Base-by-base conservation (phyloP, 1,140 invertebrate species). In the Dendroctonus valens region DNA sequence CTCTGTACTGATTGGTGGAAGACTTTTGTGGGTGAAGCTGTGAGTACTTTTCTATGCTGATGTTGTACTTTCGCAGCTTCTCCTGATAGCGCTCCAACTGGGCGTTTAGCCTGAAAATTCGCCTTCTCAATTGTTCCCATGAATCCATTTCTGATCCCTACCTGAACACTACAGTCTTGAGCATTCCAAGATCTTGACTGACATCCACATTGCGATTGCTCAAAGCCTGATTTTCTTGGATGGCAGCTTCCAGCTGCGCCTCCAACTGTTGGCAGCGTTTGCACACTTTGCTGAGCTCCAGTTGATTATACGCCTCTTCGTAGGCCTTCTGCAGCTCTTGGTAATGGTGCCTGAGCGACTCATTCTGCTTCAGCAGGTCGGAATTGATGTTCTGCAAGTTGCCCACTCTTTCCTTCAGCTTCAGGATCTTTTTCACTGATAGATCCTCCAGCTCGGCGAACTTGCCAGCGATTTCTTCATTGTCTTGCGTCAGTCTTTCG, bases 51-150 rank as follows among this genome's bases (percentile, higher is more conserved):
- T 68, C 66, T 12, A 68, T 58, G n/a, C 49, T 69, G 42, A 78
- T 67, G 7, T 78, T 76, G 59, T 58, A 68, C 58, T 70, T 71
- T 14, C 82, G 76, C 4, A 88, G 59, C 67, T 84, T 86, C 65
- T 89, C 84, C 76, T 89, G 87, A 75, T 88, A 88, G 37, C 80
- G 80, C 72, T 87, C 84, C 42, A 90, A 77, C 72, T 89, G 87
- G 14, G 85, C 79, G 72, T 89, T 90, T 40, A 89, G 76, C 7
- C 84, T 81, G 53, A 53, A 79, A 55, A 48, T 49, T 52, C 39
- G 12, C 6, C 7, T 52, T 39, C 15, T 46, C 9, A 6, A 14
- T 53, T 53, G 55, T 58, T 58, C 0, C 6, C 55, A 0, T 0
- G 7, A 57, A 57, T 41, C 40, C 15, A n/a, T 52, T 41, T 6